Percentiles rank a stretch among this genome's conserved stretches.
phyloP scores from a whole-genome alignment of 37 sponge, comb jelly and placozoan species.

The Lycopodina hypogea region DNA sequence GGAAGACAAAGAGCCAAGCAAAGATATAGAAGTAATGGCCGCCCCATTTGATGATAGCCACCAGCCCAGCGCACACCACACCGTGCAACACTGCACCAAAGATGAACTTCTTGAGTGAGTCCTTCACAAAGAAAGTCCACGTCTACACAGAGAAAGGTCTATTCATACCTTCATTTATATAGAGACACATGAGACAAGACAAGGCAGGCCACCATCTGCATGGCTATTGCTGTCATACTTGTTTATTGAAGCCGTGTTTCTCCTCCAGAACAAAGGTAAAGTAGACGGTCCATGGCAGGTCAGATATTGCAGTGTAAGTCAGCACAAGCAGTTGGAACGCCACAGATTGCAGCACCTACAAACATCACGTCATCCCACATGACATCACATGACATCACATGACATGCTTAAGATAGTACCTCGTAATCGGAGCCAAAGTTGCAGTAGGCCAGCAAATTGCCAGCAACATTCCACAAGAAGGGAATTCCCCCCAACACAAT shows the following conservation, averaged over 20 bases:
- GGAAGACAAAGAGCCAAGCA: constrained; percentile 80
- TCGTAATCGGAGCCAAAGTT: constrained; percentile 58
- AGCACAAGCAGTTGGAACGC: constrained; percentile 55
- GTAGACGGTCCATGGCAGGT: constrained; percentile 85
- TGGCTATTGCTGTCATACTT: no score
- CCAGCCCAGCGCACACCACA: constrained; percentile 47
- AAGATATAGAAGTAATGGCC: constrained; percentile 94
- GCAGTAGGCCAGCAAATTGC: constrained; percentile 28
- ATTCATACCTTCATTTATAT: not conserved
- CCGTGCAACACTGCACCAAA: constrained; percentile 50
- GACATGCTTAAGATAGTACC: constrained; percentile 4
- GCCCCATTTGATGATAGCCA: constrained; percentile 70
- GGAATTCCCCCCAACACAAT: constrained; percentile 42
- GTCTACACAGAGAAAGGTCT: constrained; percentile 65
- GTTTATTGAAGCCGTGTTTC: constrained; percentile 96
- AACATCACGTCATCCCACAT: not conserved
- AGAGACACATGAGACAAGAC: not conserved
- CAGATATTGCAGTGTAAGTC: constrained; percentile 38
- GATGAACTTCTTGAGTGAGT: constrained; percentile 66
- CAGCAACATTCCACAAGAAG: constrained; percentile 65
- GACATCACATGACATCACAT: constrained; percentile 7
- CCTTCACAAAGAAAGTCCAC: constrained; percentile 79
- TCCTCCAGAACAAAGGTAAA: constrained; percentile 87
- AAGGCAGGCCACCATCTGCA: not conserved
- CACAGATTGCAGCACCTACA: constrained; percentile 66